phyloP scores from a whole-genome alignment of 2,797 vertebrate genomes.

The Lindbergichthys nudifrons region DNA sequence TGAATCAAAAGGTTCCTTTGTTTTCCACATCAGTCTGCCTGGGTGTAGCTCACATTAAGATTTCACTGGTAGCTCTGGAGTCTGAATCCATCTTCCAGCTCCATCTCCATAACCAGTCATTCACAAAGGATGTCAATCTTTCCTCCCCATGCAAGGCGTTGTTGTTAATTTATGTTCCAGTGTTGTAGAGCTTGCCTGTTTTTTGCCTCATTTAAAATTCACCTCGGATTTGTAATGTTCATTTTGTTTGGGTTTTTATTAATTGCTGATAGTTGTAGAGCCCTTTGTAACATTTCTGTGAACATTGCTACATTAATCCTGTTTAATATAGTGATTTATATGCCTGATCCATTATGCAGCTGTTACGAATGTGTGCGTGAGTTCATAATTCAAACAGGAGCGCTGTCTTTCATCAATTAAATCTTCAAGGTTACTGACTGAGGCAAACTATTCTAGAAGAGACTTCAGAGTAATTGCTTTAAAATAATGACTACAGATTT shows the following conservation, averaged over 20 bases:
- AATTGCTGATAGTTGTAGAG: slow-evolving; percentile 49
- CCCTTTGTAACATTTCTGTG: slow-evolving; percentile 45
- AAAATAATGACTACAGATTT: slow-evolving; percentile 14
- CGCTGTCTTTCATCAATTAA: slow-evolving; percentile 32
- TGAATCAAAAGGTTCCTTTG: slow-evolving; percentile 30
- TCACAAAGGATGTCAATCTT: slow-evolving; percentile 25
- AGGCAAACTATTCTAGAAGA: slow-evolving; percentile 7
- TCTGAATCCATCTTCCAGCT: slow-evolving; percentile 31
- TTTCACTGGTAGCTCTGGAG: slow-evolving; percentile 41
- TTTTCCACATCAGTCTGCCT: slow-evolving; percentile 7
- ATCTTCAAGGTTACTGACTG: slow-evolving; percentile 52
- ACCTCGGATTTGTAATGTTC: slow-evolving; percentile 37
- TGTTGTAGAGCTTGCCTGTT: slow-evolving; percentile 10
- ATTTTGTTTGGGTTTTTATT: slow-evolving; percentile 46
- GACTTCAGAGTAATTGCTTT: background rate
- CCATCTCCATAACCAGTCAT: slow-evolving; percentile 16
- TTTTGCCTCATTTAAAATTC: slow-evolving; percentile 36
- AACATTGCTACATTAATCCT: slow-evolving; percentile 50
- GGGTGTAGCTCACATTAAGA: slow-evolving; percentile 38
- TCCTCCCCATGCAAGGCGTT: slow-evolving; percentile 20
- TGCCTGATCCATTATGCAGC: slow-evolving; percentile 59
- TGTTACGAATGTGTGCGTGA: slow-evolving; percentile 56
- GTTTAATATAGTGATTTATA: slow-evolving; percentile 61
- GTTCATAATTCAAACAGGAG: slow-evolving; percentile 57
- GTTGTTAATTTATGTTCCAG: slow-evolving; percentile 35